Conservation (phyloP, 2,797 vertebrate species). For the Pseudocheirus occidentalis region DNA sequence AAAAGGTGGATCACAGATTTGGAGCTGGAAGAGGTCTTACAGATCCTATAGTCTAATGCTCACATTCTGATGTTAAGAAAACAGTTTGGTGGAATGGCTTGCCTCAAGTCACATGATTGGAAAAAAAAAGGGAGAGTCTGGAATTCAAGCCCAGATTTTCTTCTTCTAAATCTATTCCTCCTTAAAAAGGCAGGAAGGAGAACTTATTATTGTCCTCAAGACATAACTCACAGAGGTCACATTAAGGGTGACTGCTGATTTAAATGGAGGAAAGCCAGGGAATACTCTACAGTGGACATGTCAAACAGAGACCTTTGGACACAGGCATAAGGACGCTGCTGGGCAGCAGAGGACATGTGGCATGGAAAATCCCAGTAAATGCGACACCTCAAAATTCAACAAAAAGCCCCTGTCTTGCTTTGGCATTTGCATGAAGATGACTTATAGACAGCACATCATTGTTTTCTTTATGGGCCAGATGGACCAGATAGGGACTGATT, state of each 20-base stretch:
- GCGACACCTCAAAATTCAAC: neutral
- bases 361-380: neutral
- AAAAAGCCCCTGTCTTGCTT: neutral
- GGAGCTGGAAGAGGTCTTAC: neutral
- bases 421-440: neutral
- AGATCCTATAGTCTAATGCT: neutral
- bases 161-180: neutral
- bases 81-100: neutral
- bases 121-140: neutral
- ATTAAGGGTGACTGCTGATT: neutral
- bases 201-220: conserved; percentile 46
- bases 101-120: neutral
- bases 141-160: neutral
- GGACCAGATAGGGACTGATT: neutral
- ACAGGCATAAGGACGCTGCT: neutral
- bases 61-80: neutral
- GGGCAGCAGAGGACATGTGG: neutral
- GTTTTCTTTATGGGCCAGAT: neutral
- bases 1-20: neutral
- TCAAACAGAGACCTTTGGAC: neutral
- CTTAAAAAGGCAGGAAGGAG: neutral
- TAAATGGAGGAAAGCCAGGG: neutral
- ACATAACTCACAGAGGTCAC: neutral
- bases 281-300: neutral
- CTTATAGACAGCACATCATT: neutral